Evolutionary conservation across 2,113 vertebrate species (phyloP).

Genomic region (Ptilonorhynchus violaceus): DNA sequence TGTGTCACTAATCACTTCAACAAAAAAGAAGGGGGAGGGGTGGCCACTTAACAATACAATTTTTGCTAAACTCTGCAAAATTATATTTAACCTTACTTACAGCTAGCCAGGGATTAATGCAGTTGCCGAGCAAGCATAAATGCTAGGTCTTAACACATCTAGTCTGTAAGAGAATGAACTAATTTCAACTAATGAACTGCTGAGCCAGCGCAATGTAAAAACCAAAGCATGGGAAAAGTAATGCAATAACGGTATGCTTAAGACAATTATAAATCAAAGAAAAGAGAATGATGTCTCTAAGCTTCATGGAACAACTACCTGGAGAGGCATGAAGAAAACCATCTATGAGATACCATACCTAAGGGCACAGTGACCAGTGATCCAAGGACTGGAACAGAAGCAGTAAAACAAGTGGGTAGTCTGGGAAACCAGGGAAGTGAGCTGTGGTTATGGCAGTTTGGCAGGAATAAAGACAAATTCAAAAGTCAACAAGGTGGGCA

Average conservation of each 20-base stretch:
- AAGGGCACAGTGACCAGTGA: not conserved
- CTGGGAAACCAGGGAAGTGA: not conserved
- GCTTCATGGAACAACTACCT: not conserved
- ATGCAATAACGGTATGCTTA: not conserved
- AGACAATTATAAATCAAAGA: slow-evolving; percentile 39
- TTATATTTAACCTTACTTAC: not conserved
- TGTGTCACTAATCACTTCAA: not conserved
- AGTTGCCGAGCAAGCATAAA: not conserved
- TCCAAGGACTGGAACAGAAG: not conserved
- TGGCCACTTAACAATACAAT: not conserved
- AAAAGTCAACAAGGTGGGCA: not conserved
- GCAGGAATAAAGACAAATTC: not conserved
- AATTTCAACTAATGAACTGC: slow-evolving; percentile 46
- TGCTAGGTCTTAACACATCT: not conserved
- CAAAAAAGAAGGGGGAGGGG: not conserved
- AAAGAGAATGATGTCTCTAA: not conserved
- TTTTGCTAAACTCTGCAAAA: slow-evolving; percentile 19
- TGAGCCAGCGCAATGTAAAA: not conserved
- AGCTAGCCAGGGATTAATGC: not conserved
- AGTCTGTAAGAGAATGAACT: slow-evolving; percentile 2
- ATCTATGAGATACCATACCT: not conserved
- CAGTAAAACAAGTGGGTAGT: not conserved
- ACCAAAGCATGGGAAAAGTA: not conserved
- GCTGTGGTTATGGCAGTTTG: not conserved
- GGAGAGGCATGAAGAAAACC: not conserved